Base-by-base conservation (phyloP, 1,140 invertebrate genomes). In the Hydropsyche tenuis region DNA sequence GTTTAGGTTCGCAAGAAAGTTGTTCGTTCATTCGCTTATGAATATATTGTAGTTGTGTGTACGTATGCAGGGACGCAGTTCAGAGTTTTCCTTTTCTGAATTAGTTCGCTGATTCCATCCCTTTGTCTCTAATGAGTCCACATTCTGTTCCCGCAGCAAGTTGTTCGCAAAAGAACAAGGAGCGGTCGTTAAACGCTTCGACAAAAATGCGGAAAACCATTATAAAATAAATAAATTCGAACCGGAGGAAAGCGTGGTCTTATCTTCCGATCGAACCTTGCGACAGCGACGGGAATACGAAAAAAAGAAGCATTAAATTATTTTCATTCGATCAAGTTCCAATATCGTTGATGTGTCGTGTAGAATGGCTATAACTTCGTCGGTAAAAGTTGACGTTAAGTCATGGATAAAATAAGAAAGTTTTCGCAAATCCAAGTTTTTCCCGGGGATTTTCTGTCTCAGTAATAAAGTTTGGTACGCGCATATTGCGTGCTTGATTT, bases 391-490 rank as follows among this genome's bases (percentile, higher is more conserved):
- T 23, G 63, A 65, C 37, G 63, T 43, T 65, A 65, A 65, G 63
- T 65, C 63, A 45, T n/a, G 42, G 63, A 65, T 65, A 65, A 65
- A 65, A 65, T 65, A 65, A 27, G 56, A 60, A 65, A 65, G 63
- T 65, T 65, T 65, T 11, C 63, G 63, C 63, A 23, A 45, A 65
- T 65, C 63, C 63, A 11, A 60, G 63, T n/a, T 23, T 65, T 65
- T 65, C 30, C n/a, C 63, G 11, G 3, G 30, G 63, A 42, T 65
- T 45, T 65, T 65, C 56, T 20, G 56, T 60, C 23, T 20, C 23
- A 12, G 56, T 60, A 60, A 60, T 60, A 60, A 60, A 60, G 56
- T 60, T 60, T 20, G 20, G 12, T 20, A 22, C 56, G 56, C 20
- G 56, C 56, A 60, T 60, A 60, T 60, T 23, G 56, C 23, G 18